Evolutionary conservation across 2,113 vertebrate genomes (phyloP).

Genomic region (Pelusios castaneus): DNA sequence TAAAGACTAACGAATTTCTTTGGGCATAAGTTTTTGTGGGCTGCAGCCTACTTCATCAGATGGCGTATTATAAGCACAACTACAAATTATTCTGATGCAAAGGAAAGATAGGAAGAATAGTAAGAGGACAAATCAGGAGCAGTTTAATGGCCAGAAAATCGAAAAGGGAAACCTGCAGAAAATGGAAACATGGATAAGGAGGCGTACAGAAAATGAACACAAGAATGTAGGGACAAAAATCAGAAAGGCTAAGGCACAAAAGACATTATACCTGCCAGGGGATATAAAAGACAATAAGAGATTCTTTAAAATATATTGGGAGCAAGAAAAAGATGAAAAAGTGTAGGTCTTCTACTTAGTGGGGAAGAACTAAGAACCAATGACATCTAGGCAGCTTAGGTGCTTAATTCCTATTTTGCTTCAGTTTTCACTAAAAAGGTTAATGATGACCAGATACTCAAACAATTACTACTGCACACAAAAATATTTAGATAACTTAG

Average conservation of each 20-base stretch:
- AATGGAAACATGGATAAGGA: not conserved
- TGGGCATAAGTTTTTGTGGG: no score
- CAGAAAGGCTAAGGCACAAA: not conserved
- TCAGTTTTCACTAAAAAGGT: not conserved
- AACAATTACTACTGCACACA: not conserved
- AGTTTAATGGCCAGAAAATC: not conserved
- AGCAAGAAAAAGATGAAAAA: not conserved
- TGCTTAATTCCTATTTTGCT: not conserved
- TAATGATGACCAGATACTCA: not conserved
- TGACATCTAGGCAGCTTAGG: not conserved
- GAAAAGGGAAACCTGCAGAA: not conserved
- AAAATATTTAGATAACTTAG: not conserved
- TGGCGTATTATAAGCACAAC: not conserved
- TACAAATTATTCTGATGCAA: not conserved
- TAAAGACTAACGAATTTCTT: no score
- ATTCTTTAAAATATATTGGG: not conserved
- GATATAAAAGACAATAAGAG: not conserved
- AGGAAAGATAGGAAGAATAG: not conserved
- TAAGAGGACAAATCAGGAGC: not conserved
- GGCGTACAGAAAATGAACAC: not conserved
- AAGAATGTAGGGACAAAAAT: not conserved
- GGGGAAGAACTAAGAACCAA: not conserved
- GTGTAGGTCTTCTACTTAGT: not conserved
- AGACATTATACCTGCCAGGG: not conserved
- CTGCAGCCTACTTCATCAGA: no score